Conservation (phyloP, 92 coral and sea anemone genomes). For the Ricordea florida region DNA sequence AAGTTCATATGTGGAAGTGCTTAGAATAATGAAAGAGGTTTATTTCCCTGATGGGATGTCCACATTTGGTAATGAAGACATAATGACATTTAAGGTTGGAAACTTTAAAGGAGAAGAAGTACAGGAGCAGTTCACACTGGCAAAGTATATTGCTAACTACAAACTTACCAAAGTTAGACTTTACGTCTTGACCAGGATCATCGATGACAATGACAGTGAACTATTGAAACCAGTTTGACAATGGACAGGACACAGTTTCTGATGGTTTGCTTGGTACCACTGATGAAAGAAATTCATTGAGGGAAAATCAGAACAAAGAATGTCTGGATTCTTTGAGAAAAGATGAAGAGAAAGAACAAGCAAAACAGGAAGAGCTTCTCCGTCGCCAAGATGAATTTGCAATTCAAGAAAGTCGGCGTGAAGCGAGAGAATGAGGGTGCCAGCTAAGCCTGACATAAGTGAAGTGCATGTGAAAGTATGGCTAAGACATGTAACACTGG, state of each 20-base stretch:
- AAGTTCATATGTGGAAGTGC: background rate
- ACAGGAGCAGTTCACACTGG: conserved; percentile 4
- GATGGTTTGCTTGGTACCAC: background rate
- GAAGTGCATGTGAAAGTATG: background rate
- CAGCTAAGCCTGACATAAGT: background rate
- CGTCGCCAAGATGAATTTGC: background rate
- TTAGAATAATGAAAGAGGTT: conserved; percentile 7
- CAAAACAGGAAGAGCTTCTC: background rate
- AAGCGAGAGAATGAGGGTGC: background rate
- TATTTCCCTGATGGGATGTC: conserved; percentile 11
- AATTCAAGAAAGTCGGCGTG: background rate
- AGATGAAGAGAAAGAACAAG: background rate
- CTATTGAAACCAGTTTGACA: background rate
- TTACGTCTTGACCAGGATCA: background rate
- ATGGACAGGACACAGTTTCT: background rate
- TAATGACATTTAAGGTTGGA: conserved; percentile 16
- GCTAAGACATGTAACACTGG: background rate
- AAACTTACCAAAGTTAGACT: conserved; percentile 7
- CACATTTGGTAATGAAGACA: conserved; percentile 1
- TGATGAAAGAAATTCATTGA: background rate
- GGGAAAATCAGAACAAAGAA: background rate
- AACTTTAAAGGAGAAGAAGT: conserved; percentile 5
- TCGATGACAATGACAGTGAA: background rate
- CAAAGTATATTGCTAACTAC: conserved; percentile 9
- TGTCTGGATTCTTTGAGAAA: background rate